Percentiles rank a stretch among this genome's conserved stretches.
These are phyloP conservation scores for Drosophila hamatofila DNA, from an alignment of 2,888 invertebrate genomes.

Conservation along the genomic window DNA sequence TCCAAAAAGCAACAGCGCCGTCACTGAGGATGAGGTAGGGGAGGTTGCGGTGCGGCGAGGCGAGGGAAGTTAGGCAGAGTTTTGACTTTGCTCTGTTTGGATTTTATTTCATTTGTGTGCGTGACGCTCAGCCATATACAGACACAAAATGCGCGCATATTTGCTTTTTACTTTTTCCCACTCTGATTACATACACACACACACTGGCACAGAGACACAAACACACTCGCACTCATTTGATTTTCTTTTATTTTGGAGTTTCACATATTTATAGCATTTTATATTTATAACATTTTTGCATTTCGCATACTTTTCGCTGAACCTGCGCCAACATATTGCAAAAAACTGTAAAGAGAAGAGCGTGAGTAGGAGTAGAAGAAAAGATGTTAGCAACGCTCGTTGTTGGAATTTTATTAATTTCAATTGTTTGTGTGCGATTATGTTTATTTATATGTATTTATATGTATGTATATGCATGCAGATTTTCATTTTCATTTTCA, in stretches of 20 bases:
- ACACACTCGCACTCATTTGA: conserved; percentile 31
- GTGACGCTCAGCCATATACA: conserved; percentile 71
- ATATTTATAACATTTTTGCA: conserved; percentile 56
- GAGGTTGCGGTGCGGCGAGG: not conserved
- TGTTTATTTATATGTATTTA: conserved; percentile 13
- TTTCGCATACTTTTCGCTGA: conserved; percentile 65
- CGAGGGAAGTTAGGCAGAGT: conserved; percentile 17
- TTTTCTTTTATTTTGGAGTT: conserved; percentile 59
- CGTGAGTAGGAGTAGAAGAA: conserved; percentile 29
- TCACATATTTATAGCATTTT: conserved; percentile 56
- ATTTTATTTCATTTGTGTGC: conserved; percentile 69
- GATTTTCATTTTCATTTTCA: conserved; percentile 3
- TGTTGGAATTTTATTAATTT: conserved; percentile 8
- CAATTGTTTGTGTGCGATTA: not conserved
- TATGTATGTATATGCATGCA: conserved; percentile 7
- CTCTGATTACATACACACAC: conserved; percentile 38
- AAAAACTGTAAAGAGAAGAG: conserved; percentile 62
- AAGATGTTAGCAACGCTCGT: conserved; percentile 39
- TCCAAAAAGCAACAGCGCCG: conserved; percentile 76
- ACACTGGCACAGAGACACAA: conserved; percentile 11
- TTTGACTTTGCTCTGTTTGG: conserved; percentile 65
- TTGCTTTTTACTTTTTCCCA: conserved; percentile 65
- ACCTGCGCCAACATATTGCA: conserved; percentile 79
- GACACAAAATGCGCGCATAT: conserved; percentile 79
- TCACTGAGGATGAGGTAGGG: conserved; percentile 24